Base-by-base conservation (phyloP, 53 echinoderm and acorn worm genomes). In the Echinometra lucunter region DNA sequence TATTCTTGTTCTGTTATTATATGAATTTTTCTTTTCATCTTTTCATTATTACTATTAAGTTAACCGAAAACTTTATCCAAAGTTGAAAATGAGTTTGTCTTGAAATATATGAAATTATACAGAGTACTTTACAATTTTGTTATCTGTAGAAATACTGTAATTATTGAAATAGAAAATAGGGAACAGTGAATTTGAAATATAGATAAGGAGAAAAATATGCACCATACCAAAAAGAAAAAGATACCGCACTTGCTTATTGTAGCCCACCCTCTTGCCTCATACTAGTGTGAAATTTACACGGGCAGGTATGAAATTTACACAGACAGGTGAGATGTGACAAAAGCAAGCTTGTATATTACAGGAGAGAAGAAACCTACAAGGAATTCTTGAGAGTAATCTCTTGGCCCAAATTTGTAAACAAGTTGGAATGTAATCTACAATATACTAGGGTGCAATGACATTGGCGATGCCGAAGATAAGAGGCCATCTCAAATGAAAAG, bases 331-430 rank as follows among this genome's bases (percentile, higher is more conserved):
- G 6, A 23, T 81, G 21, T 44, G 17, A 81, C 81, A 44, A 81
- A 42, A 81, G 42, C 81, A 42, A 19, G 81, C 38, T 81, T 81
- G 81, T 81, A 81, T 6, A 81, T 81, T 81, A 81, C 81, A 81
- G 81, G 81, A 81, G 40, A 44, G 18, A 81, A 38, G 81, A 42
- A 81, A 81, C 44, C 6, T 81, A 44, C 81, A 81, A 81, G 44
- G 19, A 81, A 34, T 81, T 13, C 11, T 42, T 23, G 1, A 23
- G 18, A 3, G 81, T 81, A 17, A 74, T 81, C 12, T 40, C 42
- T 38, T 42, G 37, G 7, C 44, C 17, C 4, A 44, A 42, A 38
- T 80, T 23, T 80, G 80, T 80, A 80, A 81, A 81, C 81, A 81
- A 81, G 44, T 5, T 42, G 81, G 44, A 81, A 81, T 81, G 81